Evolutionary conservation across 2,888 invertebrate genomes (phyloP).

Genomic region (Troilus luridus): DNA sequence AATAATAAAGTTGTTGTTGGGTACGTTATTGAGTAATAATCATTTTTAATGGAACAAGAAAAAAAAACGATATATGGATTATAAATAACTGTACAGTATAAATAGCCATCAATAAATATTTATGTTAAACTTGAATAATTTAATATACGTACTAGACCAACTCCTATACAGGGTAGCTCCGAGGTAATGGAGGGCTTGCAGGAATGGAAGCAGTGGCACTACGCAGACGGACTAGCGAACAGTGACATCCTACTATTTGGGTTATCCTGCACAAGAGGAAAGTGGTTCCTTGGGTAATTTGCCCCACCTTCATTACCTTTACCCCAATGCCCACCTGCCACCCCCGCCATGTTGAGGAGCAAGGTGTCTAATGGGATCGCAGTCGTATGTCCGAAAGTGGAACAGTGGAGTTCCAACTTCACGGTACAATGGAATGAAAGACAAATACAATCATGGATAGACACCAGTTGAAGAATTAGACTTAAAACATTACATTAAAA

Average conservation of each 20-base stretch:
- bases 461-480: too few species aligned
- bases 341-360: slow-evolving; percentile 41
- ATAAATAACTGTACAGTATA: too few species aligned
- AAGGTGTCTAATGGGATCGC: too few species aligned
- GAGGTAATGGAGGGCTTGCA: background rate
- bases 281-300: slow-evolving; percentile 45
- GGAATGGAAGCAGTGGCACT: background rate
- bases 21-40: too few species aligned
- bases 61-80: too few species aligned
- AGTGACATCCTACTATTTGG: slow-evolving; percentile 63
- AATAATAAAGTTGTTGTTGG: too few species aligned
- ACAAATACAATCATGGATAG: background rate
- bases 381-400: background rate
- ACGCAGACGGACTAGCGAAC: slow-evolving; percentile 50
- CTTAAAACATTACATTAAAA: background rate
- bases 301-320: slow-evolving; percentile 60
- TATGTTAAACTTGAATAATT: background rate
- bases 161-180: background rate
- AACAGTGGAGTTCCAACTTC: background rate
- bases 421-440: background rate
- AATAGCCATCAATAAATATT: too few species aligned
- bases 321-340: slow-evolving; percentile 62
- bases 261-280: slow-evolving; percentile 57
- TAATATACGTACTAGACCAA: background rate
- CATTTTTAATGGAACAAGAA: too few species aligned